phyloP scores from a whole-genome alignment of 1,140 invertebrate genomes.

The Theocolax elegans region DNA sequence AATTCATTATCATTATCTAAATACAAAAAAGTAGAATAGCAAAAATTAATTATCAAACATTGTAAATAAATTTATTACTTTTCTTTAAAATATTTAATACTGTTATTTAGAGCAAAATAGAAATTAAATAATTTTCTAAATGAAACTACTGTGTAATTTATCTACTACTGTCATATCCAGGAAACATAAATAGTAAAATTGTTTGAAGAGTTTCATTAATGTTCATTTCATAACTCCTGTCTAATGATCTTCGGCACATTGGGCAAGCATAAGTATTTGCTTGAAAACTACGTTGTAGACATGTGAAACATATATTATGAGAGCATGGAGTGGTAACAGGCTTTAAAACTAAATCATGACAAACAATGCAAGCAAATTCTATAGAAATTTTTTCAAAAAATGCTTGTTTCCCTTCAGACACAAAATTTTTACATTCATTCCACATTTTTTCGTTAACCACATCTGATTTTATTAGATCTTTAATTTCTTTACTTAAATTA shows the following conservation, averaged over 20 bases:
- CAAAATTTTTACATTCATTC: conserved; percentile 69
- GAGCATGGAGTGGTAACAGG: conserved; percentile 81
- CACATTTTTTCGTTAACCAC: conserved; percentile 75
- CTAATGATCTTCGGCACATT: conserved; percentile 74
- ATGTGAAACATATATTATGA: conserved; percentile 82
- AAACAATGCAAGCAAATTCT: conserved; percentile 84
- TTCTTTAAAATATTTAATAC: conserved; percentile 41
- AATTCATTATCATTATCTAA: no score
- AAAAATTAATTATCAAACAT: no score
- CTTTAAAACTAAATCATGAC: conserved; percentile 78
- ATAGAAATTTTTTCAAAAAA: conserved; percentile 42
- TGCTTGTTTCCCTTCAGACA: conserved; percentile 64
- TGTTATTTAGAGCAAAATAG: conserved; percentile 14
- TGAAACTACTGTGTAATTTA: conserved; percentile 40
- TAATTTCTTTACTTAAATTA: conserved; percentile 65
- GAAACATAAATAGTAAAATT: conserved; percentile 70
- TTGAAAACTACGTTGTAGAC: conserved; percentile 77
- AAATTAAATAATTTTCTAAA: conserved; percentile 16
- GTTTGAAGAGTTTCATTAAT: conserved; percentile 71
- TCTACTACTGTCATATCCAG: conserved; percentile 74
- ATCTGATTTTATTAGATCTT: conserved; percentile 72
- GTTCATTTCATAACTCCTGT: conserved; percentile 68
- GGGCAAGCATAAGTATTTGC: conserved; percentile 76
- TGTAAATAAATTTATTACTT: no score
- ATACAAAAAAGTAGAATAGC: no score